These are phyloP conservation scores for Biston stratarius DNA, from an alignment of 2,888 invertebrate genomes.

Conservation along the genomic window DNA sequence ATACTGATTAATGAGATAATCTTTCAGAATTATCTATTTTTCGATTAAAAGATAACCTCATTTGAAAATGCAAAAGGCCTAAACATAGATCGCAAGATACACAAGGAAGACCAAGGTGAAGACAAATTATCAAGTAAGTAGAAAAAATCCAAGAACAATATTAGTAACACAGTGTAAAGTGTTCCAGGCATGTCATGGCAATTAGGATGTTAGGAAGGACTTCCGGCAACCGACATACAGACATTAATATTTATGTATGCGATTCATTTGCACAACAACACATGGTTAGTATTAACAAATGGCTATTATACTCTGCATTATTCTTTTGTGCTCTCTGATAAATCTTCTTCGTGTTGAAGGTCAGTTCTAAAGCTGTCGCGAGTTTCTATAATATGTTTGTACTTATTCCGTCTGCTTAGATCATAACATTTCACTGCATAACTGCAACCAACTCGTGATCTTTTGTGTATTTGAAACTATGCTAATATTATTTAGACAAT, in stretches of 20 bases:
- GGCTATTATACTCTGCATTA: constrained; percentile 38
- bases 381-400: constrained; percentile 27
- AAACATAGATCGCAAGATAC: constrained; percentile 29
- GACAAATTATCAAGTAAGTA: constrained; percentile 51
- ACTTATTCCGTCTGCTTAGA: constrained; percentile 7
- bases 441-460: constrained; percentile 7
- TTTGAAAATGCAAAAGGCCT: constrained; percentile 19
- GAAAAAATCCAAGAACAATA: constrained; percentile 44
- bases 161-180: constrained; percentile 46
- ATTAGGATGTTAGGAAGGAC: constrained; percentile 66
- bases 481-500: constrained; percentile 7
- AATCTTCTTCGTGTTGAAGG: constrained; percentile 42
- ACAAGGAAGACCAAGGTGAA: constrained; percentile 32
- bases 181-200: constrained; percentile 50
- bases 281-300: constrained; percentile 35
- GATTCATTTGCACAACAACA: constrained; percentile 43
- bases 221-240: constrained; percentile 56
- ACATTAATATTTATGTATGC: constrained; percentile 49
- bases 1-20: constrained; percentile 14
- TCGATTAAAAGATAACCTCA: constrained; percentile 12
- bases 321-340: constrained; percentile 41
- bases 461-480: constrained; percentile 6
- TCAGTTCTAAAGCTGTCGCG: constrained; percentile 36
- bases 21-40: constrained; percentile 10
- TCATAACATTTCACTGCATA: constrained; percentile 27